Conservation (phyloP, 1,140 invertebrate genomes). For the Halyomorpha halys region DNA sequence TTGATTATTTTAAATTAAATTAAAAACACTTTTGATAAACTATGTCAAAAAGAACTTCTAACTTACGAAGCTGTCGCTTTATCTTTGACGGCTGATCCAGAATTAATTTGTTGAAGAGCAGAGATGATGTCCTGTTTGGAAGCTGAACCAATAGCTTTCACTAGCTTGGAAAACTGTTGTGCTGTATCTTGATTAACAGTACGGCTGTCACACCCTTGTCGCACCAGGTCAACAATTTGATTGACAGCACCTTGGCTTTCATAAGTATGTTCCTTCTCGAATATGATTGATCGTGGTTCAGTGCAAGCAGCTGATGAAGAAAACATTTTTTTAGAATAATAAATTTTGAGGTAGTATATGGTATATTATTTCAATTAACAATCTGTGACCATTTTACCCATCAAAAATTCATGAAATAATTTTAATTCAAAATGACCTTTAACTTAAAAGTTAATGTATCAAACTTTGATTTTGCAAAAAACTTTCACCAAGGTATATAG, state of each 20-base stretch:
- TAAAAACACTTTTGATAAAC: neutral
- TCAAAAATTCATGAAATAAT: no score
- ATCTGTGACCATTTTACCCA: no score
- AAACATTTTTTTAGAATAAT: neutral
- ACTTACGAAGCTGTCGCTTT: conserved; percentile 37
- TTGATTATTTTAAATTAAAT: no score
- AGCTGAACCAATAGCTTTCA: conserved; percentile 50
- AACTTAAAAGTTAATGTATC: no score
- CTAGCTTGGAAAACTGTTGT: conserved; percentile 51
- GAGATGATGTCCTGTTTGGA: conserved; percentile 57
- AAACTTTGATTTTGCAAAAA: no score
- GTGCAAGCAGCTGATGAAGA: conserved; percentile 35
- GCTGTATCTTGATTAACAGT: conserved; percentile 43
- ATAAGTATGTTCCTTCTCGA: conserved; percentile 39
- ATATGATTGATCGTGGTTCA: conserved; percentile 51
- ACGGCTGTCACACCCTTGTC: conserved; percentile 11
- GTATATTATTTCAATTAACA: no score
- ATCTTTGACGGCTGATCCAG: conserved; percentile 40
- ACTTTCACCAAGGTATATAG: no score
- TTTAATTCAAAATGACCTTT: no score
- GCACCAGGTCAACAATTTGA: conserved; percentile 6
- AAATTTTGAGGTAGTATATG: neutral
- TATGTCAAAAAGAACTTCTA: neutral
- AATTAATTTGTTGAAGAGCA: conserved; percentile 49
- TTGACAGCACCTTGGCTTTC: conserved; percentile 1